Evolutionary conservation across 2,888 invertebrate genomes (phyloP).

Genomic region (Gandaritis pyraliata): DNA sequence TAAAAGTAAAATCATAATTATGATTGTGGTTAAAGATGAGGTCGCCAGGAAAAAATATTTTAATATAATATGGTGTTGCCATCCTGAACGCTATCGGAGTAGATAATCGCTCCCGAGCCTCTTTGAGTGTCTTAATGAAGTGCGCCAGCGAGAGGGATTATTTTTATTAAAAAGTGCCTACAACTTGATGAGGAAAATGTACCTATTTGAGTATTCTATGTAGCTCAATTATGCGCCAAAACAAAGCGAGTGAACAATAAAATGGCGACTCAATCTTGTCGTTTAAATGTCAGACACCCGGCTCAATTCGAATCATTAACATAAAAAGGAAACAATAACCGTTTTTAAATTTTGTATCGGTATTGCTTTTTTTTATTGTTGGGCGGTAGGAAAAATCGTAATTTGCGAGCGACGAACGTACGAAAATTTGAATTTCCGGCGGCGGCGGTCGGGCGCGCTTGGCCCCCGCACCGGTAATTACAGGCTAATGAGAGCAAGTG

Average conservation of each 20-base stretch:
- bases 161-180: slow-evolving; percentile 69
- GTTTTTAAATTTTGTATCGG: slow-evolving; percentile 78
- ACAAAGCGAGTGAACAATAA: slow-evolving; percentile 72
- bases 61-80: slow-evolving; percentile 73
- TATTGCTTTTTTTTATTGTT: slow-evolving; percentile 75
- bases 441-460: slow-evolving; percentile 54
- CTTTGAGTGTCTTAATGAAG: slow-evolving; percentile 76
- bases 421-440: slow-evolving; percentile 79
- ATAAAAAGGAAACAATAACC: slow-evolving; percentile 83
- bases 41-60: slow-evolving; percentile 60
- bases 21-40: slow-evolving; percentile 66
- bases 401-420: slow-evolving; percentile 73
- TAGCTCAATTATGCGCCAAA: slow-evolving; percentile 52
- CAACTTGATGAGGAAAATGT: slow-evolving; percentile 62
- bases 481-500: slow-evolving; percentile 77
- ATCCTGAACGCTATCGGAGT: slow-evolving; percentile 68
- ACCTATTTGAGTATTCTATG: slow-evolving; percentile 53
- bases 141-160: slow-evolving; percentile 69
- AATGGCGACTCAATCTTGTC: slow-evolving; percentile 71
- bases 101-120: slow-evolving; percentile 74
- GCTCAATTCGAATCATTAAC: slow-evolving; percentile 79
- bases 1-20: slow-evolving; percentile 71
- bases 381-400: slow-evolving; percentile 64
- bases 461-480: slow-evolving; percentile 68
- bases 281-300: slow-evolving; percentile 74